Percentiles rank a stretch among this genome's conserved stretches.
These are phyloP conservation scores for Pocota personata DNA, from an alignment of 2,888 invertebrate genomes.

Conservation along the genomic window DNA sequence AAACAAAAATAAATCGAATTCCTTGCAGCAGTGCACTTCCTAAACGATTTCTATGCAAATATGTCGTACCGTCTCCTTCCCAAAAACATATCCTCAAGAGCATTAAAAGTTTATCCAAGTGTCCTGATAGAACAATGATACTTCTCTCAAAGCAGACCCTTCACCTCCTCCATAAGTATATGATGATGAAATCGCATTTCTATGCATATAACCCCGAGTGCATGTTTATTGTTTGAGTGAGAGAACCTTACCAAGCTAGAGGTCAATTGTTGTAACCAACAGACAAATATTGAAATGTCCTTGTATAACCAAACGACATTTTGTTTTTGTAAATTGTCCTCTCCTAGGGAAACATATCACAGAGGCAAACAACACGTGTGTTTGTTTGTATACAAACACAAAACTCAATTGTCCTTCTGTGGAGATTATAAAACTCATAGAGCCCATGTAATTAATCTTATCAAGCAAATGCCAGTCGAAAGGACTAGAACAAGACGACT, in stretches of 20 bases:
- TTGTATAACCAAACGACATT: conserved; percentile 18
- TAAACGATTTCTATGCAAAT: conserved; percentile 68
- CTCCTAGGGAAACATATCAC: background rate
- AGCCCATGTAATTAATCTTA: conserved; percentile 20
- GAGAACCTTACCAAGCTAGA: background rate
- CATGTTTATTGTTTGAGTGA: conserved; percentile 1
- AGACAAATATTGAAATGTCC: conserved; percentile 58
- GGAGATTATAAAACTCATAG: conserved; percentile 6
- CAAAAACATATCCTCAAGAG: conserved; percentile 59
- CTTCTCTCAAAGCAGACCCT: background rate
- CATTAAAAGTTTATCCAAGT: conserved; percentile 58
- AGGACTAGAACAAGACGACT: conserved; percentile 17
- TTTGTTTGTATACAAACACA: background rate
- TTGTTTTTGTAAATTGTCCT: conserved; percentile 31
- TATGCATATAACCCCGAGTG: conserved; percentile 20
- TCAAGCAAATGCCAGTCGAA: conserved; percentile 8
- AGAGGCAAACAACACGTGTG: background rate
- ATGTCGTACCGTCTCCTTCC: conserved; percentile 12
- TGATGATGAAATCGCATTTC: conserved; percentile 31
- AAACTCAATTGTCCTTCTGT: conserved; percentile 1
- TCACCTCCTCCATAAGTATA: conserved; percentile 15
- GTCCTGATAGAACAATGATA: conserved; percentile 49
- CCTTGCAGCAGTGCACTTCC: conserved; percentile 36
- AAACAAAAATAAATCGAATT: conserved; percentile 64
- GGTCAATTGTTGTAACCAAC: conserved; percentile 43